Base-by-base conservation (phyloP, 2,888 invertebrate species). In the Euspilapteryx auroguttella region DNA sequence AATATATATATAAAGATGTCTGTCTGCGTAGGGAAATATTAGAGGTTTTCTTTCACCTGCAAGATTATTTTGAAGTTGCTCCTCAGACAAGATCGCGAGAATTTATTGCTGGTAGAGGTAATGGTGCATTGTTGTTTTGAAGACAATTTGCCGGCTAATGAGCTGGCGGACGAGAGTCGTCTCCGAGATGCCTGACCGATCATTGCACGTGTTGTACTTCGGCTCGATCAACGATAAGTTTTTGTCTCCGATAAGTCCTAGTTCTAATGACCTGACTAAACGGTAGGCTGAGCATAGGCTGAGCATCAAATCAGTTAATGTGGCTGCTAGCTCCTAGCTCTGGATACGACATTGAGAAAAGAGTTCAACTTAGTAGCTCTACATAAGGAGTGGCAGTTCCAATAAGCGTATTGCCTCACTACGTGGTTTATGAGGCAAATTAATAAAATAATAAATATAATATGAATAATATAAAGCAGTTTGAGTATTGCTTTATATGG, bases 391-490 rank as follows among this genome's bases (percentile, higher is more conserved):
- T n/a, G n/a, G n/a, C n/a, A n/a, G n/a, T n/a, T n/a, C n/a, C 50
- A 58, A 62, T 62, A 56, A 58, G 54, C 53, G 53, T 52, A 53
- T 64, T 58, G 53, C 63, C 45, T 50, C 52, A 62, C 42, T 46
- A 20, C 22, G 13, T 9, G 10, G 13, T 20, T 24, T 27, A 20
- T 5, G 44, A 38, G 31, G 36, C 33, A 36, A 45, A 41, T 43
- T 41, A 55, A 54, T 56, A 63, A 68, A 66, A 68, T 62, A 63
- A 65, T 65, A 54, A 61, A 62, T 66, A 66, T 59, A 68, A 63
- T 64, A 65, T 65, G 54, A 61, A 62, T 66, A 66, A 59, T 53
- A 49, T 53, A 55, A 49, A 59, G 55, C 47, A 57, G 49, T 55
- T 52, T 25, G 54, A 55, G 48, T 47, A 55, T 58, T 55, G 55